phyloP scores from a whole-genome alignment of 1,140 invertebrate genomes.

The Psix sp. region DNA sequence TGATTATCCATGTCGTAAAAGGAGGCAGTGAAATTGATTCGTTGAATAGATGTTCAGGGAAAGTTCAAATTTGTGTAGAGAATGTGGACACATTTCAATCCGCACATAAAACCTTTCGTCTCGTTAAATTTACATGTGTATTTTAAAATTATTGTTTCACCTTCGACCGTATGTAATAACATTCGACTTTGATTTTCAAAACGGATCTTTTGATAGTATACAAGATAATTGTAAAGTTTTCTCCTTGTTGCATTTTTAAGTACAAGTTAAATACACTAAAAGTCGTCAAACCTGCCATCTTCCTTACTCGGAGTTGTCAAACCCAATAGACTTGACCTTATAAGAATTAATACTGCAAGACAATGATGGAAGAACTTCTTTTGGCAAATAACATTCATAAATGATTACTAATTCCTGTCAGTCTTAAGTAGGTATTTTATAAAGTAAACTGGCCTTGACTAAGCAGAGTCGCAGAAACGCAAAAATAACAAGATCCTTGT shows the following conservation, averaged over 20 bases:
- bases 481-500: conserved; percentile 40
- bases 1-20: conserved; percentile 21
- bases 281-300: too few relatives aligned
- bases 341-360: conserved; percentile 17
- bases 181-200: conserved; percentile 17
- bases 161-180: conserved; percentile 38
- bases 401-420: conserved; percentile 32
- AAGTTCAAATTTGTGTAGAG: conserved; percentile 9
- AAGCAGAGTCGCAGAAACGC: conserved; percentile 11
- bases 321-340: too few relatives aligned
- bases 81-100: conserved; percentile 5
- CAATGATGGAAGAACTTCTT: conserved; percentile 41
- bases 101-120: conserved; percentile 5
- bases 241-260: neutral
- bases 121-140: conserved; percentile 30
- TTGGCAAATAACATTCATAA: conserved; percentile 27
- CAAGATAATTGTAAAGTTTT: neutral
- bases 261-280: too few relatives aligned
- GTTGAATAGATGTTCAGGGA: conserved; percentile 19
- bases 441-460: conserved; percentile 35
- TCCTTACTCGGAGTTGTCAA: too few relatives aligned
- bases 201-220: conserved; percentile 23
- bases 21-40: conserved; percentile 46
- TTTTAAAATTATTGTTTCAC: conserved; percentile 12
- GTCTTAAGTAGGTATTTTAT: conserved; percentile 34